phyloP scores from a whole-genome alignment of 2,113 vertebrate genomes.

The Paradisaea rubra region DNA sequence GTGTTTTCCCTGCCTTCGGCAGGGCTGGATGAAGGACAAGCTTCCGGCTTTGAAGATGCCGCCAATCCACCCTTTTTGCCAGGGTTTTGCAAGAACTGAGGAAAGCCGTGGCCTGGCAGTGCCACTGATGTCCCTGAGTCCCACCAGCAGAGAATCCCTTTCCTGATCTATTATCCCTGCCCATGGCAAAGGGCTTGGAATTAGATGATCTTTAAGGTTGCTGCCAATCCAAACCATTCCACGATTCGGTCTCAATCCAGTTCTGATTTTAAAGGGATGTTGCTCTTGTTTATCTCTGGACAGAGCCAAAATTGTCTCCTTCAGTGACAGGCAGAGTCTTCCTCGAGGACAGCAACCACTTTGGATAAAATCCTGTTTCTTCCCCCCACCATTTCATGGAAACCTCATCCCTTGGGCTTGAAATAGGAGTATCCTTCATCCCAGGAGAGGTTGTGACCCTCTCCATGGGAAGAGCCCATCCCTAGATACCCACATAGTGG shows the following conservation, averaged over 20 bases:
- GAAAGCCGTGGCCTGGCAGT: background rate
- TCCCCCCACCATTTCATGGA: fast-evolving
- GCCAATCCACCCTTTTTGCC: background rate
- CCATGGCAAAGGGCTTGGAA: background rate
- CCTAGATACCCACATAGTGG: background rate
- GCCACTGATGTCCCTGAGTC: background rate
- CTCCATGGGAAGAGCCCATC: background rate
- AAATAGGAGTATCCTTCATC: background rate
- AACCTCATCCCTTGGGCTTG: background rate
- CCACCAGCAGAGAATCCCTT: background rate
- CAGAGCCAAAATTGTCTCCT: background rate
- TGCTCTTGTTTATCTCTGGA: background rate
- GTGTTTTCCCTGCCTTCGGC: background rate
- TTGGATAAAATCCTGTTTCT: background rate
- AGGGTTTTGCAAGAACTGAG: background rate
- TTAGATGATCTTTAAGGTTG: background rate
- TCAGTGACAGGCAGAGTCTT: background rate
- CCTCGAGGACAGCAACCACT: background rate
- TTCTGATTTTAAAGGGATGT: background rate
- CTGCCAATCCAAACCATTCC: background rate
- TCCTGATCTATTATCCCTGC: background rate
- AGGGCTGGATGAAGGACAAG: background rate
- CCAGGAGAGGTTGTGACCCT: background rate
- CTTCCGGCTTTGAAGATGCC: background rate
- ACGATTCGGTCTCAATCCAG: background rate